A percentile compares a stretch with the other conserved stretches of the same genome.
These are phyloP conservation scores for Regulus satrapa DNA, from an alignment of 2,113 vertebrate genomes.

Conservation along the genomic window DNA sequence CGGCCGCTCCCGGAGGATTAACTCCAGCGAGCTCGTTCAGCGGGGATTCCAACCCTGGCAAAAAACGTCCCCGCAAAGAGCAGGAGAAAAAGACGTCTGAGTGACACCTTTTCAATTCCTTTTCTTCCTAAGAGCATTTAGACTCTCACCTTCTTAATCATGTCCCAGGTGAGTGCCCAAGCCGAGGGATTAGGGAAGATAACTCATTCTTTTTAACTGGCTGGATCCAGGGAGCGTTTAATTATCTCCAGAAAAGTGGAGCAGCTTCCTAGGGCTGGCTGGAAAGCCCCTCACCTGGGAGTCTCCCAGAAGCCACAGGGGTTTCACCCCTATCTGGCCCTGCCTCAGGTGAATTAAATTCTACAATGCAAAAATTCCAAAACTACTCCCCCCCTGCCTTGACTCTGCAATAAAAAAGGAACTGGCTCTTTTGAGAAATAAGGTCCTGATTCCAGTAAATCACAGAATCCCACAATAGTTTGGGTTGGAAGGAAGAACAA, in stretches of 20 bases:
- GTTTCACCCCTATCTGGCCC: neutral
- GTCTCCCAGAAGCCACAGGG: neutral
- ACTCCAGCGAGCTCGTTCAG: slow-evolving; percentile 9
- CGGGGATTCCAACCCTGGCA: slow-evolving; percentile 23
- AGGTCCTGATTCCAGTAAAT: neutral
- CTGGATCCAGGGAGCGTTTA: neutral
- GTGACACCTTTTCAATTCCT: neutral
- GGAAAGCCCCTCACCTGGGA: neutral
- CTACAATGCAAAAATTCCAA: neutral
- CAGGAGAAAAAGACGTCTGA: slow-evolving; percentile 30
- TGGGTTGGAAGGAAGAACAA: neutral
- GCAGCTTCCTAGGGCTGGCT: neutral
- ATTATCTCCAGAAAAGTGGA: neutral
- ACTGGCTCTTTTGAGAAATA: neutral
- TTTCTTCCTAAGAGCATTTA: slow-evolving; percentile 18
- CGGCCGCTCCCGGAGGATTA: slow-evolving; percentile 62
- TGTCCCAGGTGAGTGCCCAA: slow-evolving; percentile 50
- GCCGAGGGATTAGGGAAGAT: neutral
- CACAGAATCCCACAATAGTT: neutral
- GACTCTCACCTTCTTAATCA: slow-evolving; percentile 54
- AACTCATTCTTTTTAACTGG: neutral
- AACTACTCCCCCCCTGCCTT: neutral
- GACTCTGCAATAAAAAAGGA: neutral
- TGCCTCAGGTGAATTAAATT: neutral
- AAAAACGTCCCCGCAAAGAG: neutral